Base-by-base conservation (phyloP, 1,140 invertebrate species). In the Zaprionus africanus region DNA sequence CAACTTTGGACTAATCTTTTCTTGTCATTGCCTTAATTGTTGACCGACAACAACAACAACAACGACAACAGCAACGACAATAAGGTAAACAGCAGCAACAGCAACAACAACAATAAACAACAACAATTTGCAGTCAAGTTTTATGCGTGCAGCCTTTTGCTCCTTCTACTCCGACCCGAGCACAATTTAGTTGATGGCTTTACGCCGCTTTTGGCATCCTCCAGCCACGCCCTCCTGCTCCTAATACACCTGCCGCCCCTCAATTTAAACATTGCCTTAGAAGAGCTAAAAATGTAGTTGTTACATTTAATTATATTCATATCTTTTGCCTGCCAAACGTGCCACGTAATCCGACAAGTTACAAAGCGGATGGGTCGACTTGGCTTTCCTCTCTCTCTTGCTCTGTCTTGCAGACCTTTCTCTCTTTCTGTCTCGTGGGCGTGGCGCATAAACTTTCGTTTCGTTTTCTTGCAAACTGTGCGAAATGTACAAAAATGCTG, bases 221-320 rank as follows among this genome's bases (percentile, higher is more conserved):
- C 15, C 15, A 5, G 41, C 2, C 41, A 46, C 41, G 41, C 19
- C 51, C 19, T n/a, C n/a, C n/a, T n/a, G n/a, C n/a, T n/a, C 31
- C 46, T 43, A 81, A 66, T 80, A 87, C 83, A 88, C 84, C 77
- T 88, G 79, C 68, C 28, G 22, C 36, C 0, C 41, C 59, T 64
- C 75, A 77, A 73, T 77, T 77, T 77, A 67, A 78, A 87, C 85
- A 88, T 78, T 57, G 74, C 78, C 66, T 82, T 79, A 66, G 78
- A 80, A 83, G 71, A 84, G 79, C 78, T 79, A 90, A 88, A 87
- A 90, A 90, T 90, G 84, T 88, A 88, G 84, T 88, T 90, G 85
- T 88, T 79, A 84, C 84, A 88, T 88, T 88, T 88, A 88, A 90
- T 88, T 88, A 88, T 88, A 88, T 88, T 90, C 84, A 88, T 88